Evolutionary conservation across 2,113 vertebrate genomes (phyloP).

Genomic region (Circaetus cinerascens): DNA sequence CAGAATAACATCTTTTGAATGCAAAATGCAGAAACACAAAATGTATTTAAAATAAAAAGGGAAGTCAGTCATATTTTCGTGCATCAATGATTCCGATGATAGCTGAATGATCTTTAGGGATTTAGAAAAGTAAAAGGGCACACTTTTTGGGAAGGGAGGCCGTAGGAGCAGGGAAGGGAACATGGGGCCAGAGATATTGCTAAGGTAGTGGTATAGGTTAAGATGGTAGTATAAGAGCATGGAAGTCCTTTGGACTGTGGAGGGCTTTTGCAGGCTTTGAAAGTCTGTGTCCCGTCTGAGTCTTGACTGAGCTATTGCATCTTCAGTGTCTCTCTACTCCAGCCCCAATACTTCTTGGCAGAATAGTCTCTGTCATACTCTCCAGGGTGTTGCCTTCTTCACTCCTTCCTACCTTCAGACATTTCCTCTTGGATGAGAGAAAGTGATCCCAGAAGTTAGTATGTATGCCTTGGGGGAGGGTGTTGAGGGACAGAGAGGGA

Average conservation of each 20-base stretch:
- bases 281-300: neutral
- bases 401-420: neutral
- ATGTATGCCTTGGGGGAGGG: no score
- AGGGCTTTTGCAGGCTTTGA: neutral
- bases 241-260: neutral
- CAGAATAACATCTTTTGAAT: neutral
- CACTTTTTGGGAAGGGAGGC: neutral
- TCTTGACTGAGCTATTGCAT: neutral
- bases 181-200: neutral
- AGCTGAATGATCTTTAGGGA: neutral
- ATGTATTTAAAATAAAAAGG: neutral
- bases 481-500: neutral
- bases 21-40: neutral
- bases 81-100: rapidly evolving
- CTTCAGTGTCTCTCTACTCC: neutral
- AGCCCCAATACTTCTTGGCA: neutral
- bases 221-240: neutral
- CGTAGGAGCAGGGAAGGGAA: neutral
- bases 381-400: neutral
- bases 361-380: neutral
- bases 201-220: neutral
- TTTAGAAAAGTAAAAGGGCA: neutral
- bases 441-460: neutral
- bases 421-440: neutral
- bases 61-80: neutral